phyloP scores from a whole-genome alignment of 1,140 invertebrate genomes.

The Antheraea pernyi region DNA sequence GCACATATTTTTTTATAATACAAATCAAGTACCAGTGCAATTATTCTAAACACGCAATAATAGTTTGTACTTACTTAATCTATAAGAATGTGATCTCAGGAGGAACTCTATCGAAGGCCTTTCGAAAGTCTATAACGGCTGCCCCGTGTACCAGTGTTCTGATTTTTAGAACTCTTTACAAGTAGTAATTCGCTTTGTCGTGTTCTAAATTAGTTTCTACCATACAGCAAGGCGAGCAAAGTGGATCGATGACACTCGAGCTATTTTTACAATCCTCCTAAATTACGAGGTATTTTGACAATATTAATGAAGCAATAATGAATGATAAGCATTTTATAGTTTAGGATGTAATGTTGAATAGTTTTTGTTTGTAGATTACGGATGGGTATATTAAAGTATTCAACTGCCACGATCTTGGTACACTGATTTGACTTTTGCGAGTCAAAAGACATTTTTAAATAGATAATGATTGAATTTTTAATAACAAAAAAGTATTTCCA shows the following conservation, averaged over 20 bases:
- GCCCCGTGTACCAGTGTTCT: conserved; percentile 67
- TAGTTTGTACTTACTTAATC: conserved; percentile 75
- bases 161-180: conserved; percentile 71
- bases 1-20: conserved; percentile 38
- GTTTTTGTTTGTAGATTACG: conserved; percentile 23
- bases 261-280: too few relatives aligned
- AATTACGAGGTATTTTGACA: conserved; percentile 66
- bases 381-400: not conserved
- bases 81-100: conserved; percentile 76
- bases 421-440: conserved; percentile 47
- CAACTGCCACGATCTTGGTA: not conserved
- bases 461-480: not conserved
- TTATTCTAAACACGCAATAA: conserved; percentile 72
- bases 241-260: not conserved
- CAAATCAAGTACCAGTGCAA: conserved; percentile 67
- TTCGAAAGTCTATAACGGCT: conserved; percentile 59
- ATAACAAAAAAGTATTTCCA: not conserved
- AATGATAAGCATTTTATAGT: conserved; percentile 45
- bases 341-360: conserved; percentile 28
- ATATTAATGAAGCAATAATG: conserved; percentile 49
- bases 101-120: conserved; percentile 72
- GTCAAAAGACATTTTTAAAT: conserved; percentile 62
- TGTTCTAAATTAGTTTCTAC: conserved; percentile 56
- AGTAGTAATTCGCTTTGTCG: conserved; percentile 44
- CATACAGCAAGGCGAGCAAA: not conserved